Evolutionary conservation across 2,113 vertebrate genomes (phyloP).

Genomic region (Pterocles burchelli): DNA sequence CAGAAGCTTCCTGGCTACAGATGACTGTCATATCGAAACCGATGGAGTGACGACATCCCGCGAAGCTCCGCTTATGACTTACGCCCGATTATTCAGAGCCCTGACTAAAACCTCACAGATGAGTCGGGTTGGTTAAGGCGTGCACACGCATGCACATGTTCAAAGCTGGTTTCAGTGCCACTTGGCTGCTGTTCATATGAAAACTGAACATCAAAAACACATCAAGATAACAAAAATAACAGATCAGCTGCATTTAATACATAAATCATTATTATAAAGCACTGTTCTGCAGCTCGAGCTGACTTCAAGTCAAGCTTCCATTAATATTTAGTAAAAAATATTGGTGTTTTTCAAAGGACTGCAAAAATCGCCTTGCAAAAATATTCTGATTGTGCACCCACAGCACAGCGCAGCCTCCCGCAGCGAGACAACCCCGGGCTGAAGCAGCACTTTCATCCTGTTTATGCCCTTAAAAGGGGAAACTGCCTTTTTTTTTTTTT

Average conservation of each 20-base stretch:
- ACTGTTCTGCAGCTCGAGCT: neutral
- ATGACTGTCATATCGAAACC: neutral
- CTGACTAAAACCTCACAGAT: neutral
- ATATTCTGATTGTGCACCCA: neutral
- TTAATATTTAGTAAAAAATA: slow-evolving; percentile 10
- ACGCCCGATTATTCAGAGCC: neutral
- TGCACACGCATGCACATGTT: neutral
- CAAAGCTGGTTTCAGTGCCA: neutral
- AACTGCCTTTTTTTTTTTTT: neutral
- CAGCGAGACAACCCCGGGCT: neutral
- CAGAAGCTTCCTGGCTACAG: neutral
- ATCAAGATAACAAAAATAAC: slow-evolving; percentile 45
- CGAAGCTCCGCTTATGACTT: neutral
- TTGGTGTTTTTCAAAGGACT: neutral
- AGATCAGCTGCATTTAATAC: slow-evolving; percentile 23
- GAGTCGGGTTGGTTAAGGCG: neutral
- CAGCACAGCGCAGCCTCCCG: neutral
- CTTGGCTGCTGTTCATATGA: neutral
- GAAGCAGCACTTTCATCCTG: slow-evolving; percentile 44
- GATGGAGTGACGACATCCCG: neutral
- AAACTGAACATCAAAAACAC: slow-evolving; percentile 30
- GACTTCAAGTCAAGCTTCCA: slow-evolving; percentile 9
- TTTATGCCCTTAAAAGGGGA: slow-evolving; percentile 48
- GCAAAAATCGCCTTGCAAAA: neutral
- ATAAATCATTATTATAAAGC: slow-evolving; percentile 24